Base-by-base conservation (phyloP, 2,888 invertebrate species). In the Amphiduros pacificus region DNA sequence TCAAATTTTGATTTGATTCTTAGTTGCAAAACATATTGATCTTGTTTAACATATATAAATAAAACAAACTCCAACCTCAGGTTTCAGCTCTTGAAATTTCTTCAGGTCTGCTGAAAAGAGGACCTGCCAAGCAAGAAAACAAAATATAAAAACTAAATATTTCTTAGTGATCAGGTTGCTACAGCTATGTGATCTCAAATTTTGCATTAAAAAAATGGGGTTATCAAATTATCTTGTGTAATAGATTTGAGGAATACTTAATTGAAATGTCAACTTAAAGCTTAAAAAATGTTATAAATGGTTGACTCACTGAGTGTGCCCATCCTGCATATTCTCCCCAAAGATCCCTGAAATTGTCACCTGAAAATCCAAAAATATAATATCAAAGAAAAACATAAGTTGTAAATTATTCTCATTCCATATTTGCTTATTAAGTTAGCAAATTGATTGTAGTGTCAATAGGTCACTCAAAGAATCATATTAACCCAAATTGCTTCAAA, bases 301-400 rank as follows among this genome's bases (percentile, higher is more conserved):
- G 22, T 29, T 52, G 32, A 81, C 89, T 87, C 84, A 95, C 92
- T 55, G 94, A 90, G 81, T 96, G 96, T 14, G 96, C 93, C 96
- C 96, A 96, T 14, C 96, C 96, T 20, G 95, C 94, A 78, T 90
- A 86, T 32, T 89, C 87, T 2, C 95, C 95, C 86, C 92, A 95
- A 3, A 93, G 78, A 53, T 85, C 78, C 69, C 93, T 86, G 77
- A 95, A 93, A 81, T 89, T 87, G 65, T 89, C 88, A 1, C 80
- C 83, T 82, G 69, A 24, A 71, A 71, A 4, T 24, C n/a, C 14
- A 14, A 48, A 48, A 48, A 26, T 17, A 59, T 27, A 52, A 51
- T 14, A 4, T n/a, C n/a, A 58, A 61, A 9, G 51, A 51, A 60
- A 27, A 44, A 28, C 2, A 41, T 2, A 4, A 26, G 4, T 4